Evolutionary conservation across 2,113 vertebrate genomes (phyloP).

Genomic region (Rhea americana): DNA sequence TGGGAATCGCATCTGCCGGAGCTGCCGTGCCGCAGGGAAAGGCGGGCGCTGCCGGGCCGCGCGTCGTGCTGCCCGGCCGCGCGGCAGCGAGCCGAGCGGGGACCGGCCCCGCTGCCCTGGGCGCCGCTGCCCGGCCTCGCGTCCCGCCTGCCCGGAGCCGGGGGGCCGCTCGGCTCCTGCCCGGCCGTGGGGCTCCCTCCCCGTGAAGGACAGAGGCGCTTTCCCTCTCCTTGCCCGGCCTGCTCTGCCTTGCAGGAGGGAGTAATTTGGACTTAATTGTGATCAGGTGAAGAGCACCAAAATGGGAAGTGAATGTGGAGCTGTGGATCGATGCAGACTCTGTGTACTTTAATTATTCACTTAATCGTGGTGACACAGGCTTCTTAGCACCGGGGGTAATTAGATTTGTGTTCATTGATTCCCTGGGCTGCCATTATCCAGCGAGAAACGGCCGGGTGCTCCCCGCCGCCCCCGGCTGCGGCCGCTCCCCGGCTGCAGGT

Average conservation of each 20-base stretch:
- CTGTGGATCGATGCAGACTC: conserved; percentile 57
- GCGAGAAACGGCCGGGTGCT: background rate
- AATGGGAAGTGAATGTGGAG: conserved; percentile 51
- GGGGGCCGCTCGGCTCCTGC: background rate
- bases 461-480: background rate
- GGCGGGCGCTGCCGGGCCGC: background rate
- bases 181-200: background rate
- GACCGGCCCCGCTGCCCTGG: background rate
- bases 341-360: conserved; percentile 74
- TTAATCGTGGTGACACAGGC: conserved; percentile 81
- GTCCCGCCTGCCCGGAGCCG: too few relatives aligned
- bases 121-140: background rate
- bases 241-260: background rate
- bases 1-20: background rate
- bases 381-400: conserved; percentile 78
- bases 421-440: conserved; percentile 56
- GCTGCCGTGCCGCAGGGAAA: background rate
- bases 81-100: too few relatives aligned
- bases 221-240: background rate
- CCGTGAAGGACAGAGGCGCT: accelerated
- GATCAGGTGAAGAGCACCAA: conserved; percentile 55
- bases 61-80: background rate
- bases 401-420: conserved; percentile 78
- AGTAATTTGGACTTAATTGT: conserved; percentile 69
- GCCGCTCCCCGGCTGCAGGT: background rate